Conservation (phyloP, 2,113 vertebrate genomes). For the Zapus hudsonius region DNA sequence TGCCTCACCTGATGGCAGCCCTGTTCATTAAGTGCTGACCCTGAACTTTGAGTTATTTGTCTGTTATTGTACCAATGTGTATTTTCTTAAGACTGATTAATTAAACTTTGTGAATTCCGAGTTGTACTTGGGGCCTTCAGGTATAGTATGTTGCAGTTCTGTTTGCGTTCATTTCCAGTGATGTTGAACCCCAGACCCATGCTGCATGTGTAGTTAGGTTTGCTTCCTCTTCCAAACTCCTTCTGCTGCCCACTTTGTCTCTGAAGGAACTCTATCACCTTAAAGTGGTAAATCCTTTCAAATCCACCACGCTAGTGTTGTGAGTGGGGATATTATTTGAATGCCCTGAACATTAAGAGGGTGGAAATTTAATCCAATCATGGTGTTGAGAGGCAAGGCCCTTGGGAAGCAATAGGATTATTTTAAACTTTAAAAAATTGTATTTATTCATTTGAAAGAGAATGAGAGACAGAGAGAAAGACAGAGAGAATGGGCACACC, state of each 20-base stretch:
- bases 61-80: neutral
- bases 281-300: conserved; percentile 3
- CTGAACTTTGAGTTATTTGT: neutral
- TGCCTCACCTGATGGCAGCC: neutral
- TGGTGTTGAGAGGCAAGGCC: neutral
- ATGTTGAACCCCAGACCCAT: neutral
- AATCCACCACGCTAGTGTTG: neutral
- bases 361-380: neutral
- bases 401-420: neutral
- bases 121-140: neutral
- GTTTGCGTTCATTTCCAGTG: neutral
- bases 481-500: no score
- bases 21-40: neutral
- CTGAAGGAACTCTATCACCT: neutral
- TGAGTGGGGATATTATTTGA: neutral
- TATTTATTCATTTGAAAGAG: no score
- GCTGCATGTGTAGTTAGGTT: neutral
- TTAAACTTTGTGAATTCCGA: neutral
- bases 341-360: neutral
- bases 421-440: no score
- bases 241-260: neutral
- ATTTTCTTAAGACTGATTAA: neutral
- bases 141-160: neutral
- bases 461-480: no score
- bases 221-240: neutral